phyloP scores from a whole-genome alignment of 2,113 vertebrate species.

The Rhombomys opimus region DNA sequence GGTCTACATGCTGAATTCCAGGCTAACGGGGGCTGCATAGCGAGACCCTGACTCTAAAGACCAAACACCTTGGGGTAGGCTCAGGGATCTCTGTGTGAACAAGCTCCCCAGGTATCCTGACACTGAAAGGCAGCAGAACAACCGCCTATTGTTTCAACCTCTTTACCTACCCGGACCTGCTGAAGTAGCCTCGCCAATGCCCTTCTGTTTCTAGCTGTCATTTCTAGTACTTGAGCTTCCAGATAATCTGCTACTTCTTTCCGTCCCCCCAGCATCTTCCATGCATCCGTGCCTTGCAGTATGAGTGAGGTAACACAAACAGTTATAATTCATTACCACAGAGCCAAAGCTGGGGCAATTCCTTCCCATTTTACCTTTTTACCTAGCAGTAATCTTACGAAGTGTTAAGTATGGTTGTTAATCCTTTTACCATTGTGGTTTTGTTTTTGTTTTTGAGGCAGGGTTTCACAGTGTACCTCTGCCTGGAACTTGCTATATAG shows the following conservation, averaged over 20 bases:
- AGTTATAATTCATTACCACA: not conserved
- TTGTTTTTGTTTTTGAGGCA: not conserved
- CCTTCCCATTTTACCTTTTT: not conserved
- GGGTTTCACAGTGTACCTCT: not conserved
- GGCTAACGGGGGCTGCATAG: not conserved
- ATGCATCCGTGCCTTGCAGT: not conserved
- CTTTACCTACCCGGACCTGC: not conserved
- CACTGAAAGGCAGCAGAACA: not conserved
- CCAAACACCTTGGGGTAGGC: not conserved
- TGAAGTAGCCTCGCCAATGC: not conserved
- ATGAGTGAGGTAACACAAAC: not conserved
- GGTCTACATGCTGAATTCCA: not conserved
- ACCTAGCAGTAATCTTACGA: not conserved
- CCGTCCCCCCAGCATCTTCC: not conserved
- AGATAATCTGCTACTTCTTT: not conserved
- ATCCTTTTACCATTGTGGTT: not conserved
- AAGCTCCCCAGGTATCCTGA: not conserved
- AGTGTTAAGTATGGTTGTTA: not conserved
- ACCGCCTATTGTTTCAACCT: not conserved
- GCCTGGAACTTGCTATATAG: not conserved
- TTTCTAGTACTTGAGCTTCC: not conserved
- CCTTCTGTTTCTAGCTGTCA: not conserved
- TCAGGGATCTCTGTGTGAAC: slow-evolving; percentile 15
- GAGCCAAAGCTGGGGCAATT: not conserved
- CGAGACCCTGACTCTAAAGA: not conserved